Evolutionary conservation across 2,888 invertebrate genomes (phyloP).

Genomic region (Diachrysia chrysitis): DNA sequence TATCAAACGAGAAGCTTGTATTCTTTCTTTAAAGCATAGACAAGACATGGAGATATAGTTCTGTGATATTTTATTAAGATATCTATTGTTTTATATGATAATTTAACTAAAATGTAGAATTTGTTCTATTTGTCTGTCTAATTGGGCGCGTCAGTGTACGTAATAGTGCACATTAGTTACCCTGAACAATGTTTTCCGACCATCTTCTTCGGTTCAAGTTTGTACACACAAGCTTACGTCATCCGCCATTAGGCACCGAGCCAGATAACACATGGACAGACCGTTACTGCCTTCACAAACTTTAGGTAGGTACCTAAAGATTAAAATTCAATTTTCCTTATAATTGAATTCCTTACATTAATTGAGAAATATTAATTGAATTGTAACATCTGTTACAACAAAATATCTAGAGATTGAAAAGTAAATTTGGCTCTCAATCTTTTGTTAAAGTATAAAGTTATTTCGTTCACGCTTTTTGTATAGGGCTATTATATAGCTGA

Average conservation of each 20-base stretch:
- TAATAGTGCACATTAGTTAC: conserved; percentile 1
- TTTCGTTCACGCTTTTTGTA: conserved; percentile 11
- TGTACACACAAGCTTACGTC: conserved; percentile 5
- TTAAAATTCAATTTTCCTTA: conserved; percentile 5
- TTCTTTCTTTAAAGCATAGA: conserved; percentile 5
- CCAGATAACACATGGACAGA: conserved; percentile 42
- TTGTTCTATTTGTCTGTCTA: background rate
- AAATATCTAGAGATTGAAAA: conserved; percentile 23
- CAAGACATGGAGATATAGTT: background rate
- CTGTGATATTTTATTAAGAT: background rate
- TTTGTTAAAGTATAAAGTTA: conserved; percentile 32
- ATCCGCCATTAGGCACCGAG: conserved; percentile 40
- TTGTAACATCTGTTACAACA: conserved; percentile 16
- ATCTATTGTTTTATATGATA: background rate
- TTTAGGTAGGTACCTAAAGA: background rate
- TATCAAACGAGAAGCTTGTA: conserved; percentile 21
- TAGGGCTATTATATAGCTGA: background rate
- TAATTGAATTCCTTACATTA: conserved; percentile 8
- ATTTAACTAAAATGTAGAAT: background rate
- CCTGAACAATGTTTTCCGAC: conserved; percentile 6
- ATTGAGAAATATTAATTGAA: conserved; percentile 15
- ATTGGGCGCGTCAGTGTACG: conserved; percentile 1
- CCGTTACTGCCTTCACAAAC: conserved; percentile 7
- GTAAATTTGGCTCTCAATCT: conserved; percentile 17
- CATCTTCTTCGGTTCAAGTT: background rate